Percentiles rank a stretch among this genome's conserved stretches.
These are phyloP conservation scores for Conger conger DNA, from an alignment of 2,113 vertebrate species.

Conservation along the genomic window DNA sequence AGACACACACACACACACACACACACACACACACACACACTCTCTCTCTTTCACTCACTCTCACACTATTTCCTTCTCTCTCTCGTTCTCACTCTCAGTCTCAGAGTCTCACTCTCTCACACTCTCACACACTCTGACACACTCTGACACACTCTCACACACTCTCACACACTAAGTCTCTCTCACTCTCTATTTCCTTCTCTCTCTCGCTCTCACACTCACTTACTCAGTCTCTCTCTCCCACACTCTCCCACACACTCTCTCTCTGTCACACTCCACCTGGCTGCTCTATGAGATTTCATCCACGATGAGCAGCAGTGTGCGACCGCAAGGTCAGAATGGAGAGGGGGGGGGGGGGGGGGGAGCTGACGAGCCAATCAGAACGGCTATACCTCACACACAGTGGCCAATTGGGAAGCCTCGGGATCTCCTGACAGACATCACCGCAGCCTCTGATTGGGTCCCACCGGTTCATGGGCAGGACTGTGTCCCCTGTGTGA, in stretches of 20 bases:
- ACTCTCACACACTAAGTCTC: too few relatives aligned
- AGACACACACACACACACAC: too few relatives aligned
- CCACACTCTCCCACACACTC: too few relatives aligned
- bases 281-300: neutral
- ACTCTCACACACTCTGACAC: too few relatives aligned
- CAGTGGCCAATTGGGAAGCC: neutral
- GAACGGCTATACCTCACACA: neutral
- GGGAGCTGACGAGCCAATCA: neutral
- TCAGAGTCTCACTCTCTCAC: too few relatives aligned
- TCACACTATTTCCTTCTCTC: neutral
- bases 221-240: neutral
- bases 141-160: too few relatives aligned
- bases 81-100: neutral
- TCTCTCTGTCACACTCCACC: neutral
- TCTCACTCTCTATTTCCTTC: too few relatives aligned
- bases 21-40: neutral
- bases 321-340: neutral
- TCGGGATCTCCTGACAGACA: neutral
- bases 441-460: neutral
- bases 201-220: too few relatives aligned
- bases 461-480: neutral
- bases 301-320: neutral
- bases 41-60: neutral
- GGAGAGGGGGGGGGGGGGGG: too few relatives aligned
- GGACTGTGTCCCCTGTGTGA: neutral